These are phyloP conservation scores for Platysteira castanea DNA, from an alignment of 2,113 vertebrate genomes.

Conservation along the genomic window DNA sequence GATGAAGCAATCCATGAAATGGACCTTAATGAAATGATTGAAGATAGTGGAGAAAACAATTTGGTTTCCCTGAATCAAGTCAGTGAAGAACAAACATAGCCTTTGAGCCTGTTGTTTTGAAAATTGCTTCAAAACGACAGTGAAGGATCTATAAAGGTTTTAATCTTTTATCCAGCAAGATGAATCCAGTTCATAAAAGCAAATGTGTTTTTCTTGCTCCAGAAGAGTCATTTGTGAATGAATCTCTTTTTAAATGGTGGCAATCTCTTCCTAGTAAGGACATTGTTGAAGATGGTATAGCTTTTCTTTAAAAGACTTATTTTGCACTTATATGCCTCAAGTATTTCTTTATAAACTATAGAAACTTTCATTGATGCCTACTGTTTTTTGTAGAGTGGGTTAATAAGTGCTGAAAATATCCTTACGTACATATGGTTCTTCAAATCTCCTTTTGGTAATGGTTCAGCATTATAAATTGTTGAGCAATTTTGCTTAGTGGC, in stretches of 20 bases:
- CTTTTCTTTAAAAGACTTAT: constrained; percentile 52
- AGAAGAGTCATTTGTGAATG: constrained; percentile 56
- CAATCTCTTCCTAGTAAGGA: constrained; percentile 61
- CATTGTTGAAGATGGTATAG: constrained; percentile 55
- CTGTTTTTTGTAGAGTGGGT: constrained; percentile 9
- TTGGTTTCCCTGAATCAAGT: constrained; percentile 24
- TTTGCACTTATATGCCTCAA: constrained; percentile 38
- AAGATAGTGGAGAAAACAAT: constrained; percentile 59
- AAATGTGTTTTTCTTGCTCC: constrained; percentile 58
- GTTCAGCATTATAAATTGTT: background rate
- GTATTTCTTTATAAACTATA: constrained; percentile 19
- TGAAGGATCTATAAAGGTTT: background rate
- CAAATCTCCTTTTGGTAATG: background rate
- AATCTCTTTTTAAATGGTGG: constrained; percentile 60
- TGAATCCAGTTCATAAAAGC: background rate
- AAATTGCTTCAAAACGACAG: background rate
- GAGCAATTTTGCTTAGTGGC: background rate
- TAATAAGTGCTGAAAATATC: constrained; percentile 18
- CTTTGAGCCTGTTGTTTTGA: background rate
- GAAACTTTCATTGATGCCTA: constrained; percentile 13
- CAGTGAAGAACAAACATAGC: constrained; percentile 55
- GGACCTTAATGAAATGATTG: constrained; percentile 76
- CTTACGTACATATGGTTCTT: background rate
- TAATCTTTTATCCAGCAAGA: constrained; percentile 33
- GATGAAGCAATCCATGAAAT: constrained; percentile 78